Evolutionary conservation across 2,113 vertebrate species (phyloP), one percentile per base, ranked within the genome.

Genomic region (Mola mola): DNA sequence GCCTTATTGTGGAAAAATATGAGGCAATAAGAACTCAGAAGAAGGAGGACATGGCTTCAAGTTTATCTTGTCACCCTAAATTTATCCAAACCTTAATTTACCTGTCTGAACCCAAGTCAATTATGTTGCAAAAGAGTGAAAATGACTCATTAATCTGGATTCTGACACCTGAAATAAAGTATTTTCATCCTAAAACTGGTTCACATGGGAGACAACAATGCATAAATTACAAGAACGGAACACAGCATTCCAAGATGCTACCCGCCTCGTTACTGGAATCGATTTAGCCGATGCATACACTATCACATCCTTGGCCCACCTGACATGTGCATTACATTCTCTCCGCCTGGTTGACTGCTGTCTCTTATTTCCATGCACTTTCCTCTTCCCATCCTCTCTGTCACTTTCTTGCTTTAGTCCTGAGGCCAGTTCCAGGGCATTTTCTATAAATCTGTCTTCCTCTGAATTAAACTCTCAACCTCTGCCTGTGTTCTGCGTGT

Each of bases 361-460:
- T 25, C 43, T n/a, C 13, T 5, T 25, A 0, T 22, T 20, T 6
- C 6, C 12, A 3, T 17, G 29, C 13, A 7, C 15, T 62, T n/a
- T 19, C 24, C 5, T 34, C 36, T 28, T 13, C 34, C 12, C 22
- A 20, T 46, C 15, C 15, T 15, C 15, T 17, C 6, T 29, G 12
- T 16, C 20, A 47, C 40, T 29, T 12, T 20, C 22, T 28, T 8
- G 12, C 8, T 51, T 28, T 43, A 10, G 56, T 25, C 17, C 24
- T 5, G 21, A 36, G 3, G 9, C 6, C 25, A 5, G 34, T 56
- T 69, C 25, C 25, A 37, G 51, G 46, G 8, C 5, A 46, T 46
- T 69, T 75, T 52, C 59, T 16, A 37, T 52, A 6, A 31, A 49
- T 62, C 21, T 38, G 4, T 38, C 21, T 56, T 9, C 64, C 15